Evolutionary conservation across 2,113 vertebrate species (phyloP).

Genomic region (Oenanthe oenanthe): DNA sequence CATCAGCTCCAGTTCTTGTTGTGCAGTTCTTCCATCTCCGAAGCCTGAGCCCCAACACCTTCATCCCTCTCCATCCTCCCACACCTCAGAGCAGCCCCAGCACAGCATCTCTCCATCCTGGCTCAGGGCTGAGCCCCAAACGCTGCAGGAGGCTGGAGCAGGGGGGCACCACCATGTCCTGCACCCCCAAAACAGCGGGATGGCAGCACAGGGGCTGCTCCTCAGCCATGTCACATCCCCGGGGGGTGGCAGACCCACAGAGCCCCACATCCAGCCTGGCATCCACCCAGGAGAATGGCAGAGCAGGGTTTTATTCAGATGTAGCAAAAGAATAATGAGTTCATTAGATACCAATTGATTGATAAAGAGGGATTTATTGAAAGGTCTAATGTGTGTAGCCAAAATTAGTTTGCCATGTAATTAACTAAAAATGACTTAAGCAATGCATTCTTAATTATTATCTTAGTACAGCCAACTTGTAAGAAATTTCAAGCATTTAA

Average conservation of each 20-base stretch:
- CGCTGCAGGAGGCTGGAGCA: fast-evolving
- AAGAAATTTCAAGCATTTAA: slow-evolving; percentile 80
- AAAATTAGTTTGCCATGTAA: slow-evolving; percentile 78
- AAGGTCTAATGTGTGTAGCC: slow-evolving; percentile 68
- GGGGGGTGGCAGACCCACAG: fast-evolving
- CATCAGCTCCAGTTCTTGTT: background rate
- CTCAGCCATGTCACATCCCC: fast-evolving
- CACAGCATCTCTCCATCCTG: background rate
- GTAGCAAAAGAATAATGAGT: slow-evolving; percentile 50
- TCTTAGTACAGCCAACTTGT: slow-evolving; percentile 67
- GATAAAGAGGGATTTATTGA: slow-evolving; percentile 72
- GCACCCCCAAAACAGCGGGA: background rate
- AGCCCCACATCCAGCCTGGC: background rate
- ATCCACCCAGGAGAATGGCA: background rate
- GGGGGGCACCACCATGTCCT: fast-evolving
- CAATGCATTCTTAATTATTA: slow-evolving; percentile 76
- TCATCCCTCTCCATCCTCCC: background rate
- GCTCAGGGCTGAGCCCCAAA: background rate
- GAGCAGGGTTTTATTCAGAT: background rate
- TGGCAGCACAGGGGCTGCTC: background rate
- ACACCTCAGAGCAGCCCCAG: background rate
- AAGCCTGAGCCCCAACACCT: background rate
- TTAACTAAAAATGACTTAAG: slow-evolving; percentile 75
- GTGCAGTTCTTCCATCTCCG: fast-evolving
- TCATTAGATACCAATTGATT: slow-evolving; percentile 73